These are phyloP conservation scores for Nycteola revayana DNA, from an alignment of 2,888 invertebrate genomes.

Conservation along the genomic window DNA sequence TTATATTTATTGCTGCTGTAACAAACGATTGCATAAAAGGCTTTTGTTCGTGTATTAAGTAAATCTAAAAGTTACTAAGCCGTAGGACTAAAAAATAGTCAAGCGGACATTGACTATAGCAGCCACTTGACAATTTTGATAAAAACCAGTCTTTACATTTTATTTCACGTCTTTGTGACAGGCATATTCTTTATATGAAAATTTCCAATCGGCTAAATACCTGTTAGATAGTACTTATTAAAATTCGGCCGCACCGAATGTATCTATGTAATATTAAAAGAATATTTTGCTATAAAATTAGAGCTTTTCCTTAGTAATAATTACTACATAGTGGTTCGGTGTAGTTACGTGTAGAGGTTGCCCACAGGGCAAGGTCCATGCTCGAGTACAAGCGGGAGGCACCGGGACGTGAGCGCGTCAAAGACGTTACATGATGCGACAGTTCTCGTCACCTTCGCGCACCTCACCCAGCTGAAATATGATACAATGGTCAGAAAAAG, in stretches of 20 bases:
- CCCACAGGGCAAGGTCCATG: slow-evolving; percentile 44
- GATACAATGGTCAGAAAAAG: slow-evolving; percentile 1
- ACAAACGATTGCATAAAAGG: slow-evolving; percentile 12
- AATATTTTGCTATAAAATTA: slow-evolving; percentile 6
- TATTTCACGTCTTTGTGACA: slow-evolving; percentile 1
- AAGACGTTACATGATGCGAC: slow-evolving; percentile 66
- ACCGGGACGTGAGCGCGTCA: slow-evolving; percentile 30
- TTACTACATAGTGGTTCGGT: slow-evolving; percentile 18
- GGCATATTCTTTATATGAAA: slow-evolving; percentile 1
- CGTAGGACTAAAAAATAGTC: slow-evolving; percentile 2
- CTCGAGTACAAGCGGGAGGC: slow-evolving; percentile 43
- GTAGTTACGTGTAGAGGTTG: slow-evolving; percentile 20
- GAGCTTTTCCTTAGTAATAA: slow-evolving; percentile 16
- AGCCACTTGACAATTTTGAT: slow-evolving; percentile 5
- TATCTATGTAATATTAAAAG: slow-evolving; percentile 7
- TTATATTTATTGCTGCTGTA: slow-evolving; percentile 6
- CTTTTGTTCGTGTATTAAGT: slow-evolving; percentile 11
- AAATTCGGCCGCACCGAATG: slow-evolving; percentile 20
- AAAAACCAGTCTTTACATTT: slow-evolving; percentile 6
- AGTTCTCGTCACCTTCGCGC: slow-evolving; percentile 72
- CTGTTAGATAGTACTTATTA: slow-evolving; percentile 21
- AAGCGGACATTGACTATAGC: neutral
- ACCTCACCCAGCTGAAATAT: slow-evolving; percentile 60
- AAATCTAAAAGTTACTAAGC: slow-evolving; percentile 30
- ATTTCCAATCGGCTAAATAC: slow-evolving; percentile 16